Base-by-base conservation (phyloP, 2,888 invertebrate genomes). In the Netelia melanura region DNA sequence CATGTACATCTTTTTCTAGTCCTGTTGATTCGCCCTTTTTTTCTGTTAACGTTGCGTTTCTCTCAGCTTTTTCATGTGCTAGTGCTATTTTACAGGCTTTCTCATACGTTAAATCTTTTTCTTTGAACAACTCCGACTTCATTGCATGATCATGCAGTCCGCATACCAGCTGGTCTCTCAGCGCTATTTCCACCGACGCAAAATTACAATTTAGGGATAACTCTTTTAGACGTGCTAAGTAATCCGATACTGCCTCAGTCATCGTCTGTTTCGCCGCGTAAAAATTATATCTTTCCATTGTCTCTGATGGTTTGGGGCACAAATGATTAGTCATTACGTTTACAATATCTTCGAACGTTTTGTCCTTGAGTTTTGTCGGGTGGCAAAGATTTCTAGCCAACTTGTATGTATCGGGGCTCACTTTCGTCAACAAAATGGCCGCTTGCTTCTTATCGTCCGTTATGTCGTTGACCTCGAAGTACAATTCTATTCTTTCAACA, bases 141-240 rank as follows among this genome's bases (percentile, higher is more conserved):
- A 58, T 75, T 8, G n/a, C 48, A 23, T 75, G 74, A 75, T 81
- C 67, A 14, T 58, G 65, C 14, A 81, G 43, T 1, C 81, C 75
- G 2, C 81, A 81, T 11, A 75, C 67, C 1, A 81, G 9, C 44
- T 61, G 78, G 23, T 82, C 82, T 38, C 77, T 61, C 11, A 82
- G 14, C 30, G 70, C 77, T 11, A 43, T 30, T 21, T 61, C 54
- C 8, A 77, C 38, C 11, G 68, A 38, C 2, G 58, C n/a, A 43
- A 82, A 82, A 25, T 82, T 82, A n/a, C 82, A 91, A 17, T 75
- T 48, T 3, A 89, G 95, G 94, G 94, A 54, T 86, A 96, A 94
- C 89, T 89, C 91, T 88, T 91, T 93, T 43, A 95, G 83, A 92
- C 95, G 94, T 67, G 84, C 68, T 10, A 38, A 61, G 5, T 91